phyloP scores from a whole-genome alignment of 2,888 invertebrate species.

The Caenorhabditis virilis region DNA sequence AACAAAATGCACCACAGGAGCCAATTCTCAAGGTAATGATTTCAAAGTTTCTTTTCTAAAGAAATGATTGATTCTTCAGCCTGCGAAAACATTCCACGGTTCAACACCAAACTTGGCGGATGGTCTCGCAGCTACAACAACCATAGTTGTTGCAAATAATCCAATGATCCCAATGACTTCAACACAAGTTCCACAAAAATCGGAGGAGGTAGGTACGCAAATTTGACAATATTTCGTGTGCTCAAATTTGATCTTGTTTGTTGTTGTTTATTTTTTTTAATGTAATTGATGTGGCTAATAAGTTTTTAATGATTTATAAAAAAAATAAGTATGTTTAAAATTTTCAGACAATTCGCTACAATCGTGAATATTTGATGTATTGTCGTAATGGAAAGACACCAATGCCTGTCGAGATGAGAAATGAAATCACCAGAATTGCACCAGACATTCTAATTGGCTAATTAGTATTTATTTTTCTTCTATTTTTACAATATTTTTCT shows the following conservation, averaged over 20 bases:
- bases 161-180: slow-evolving; percentile 1
- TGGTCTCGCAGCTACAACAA: slow-evolving; percentile 31
- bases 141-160: slow-evolving; percentile 17
- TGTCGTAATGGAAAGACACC: slow-evolving; percentile 15
- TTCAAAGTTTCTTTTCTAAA: neutral
- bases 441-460: slow-evolving; percentile 28
- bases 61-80: slow-evolving; percentile 12
- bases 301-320: no score
- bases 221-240: no score
- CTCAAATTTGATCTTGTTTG: no score
- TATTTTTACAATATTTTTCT: neutral
- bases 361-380: slow-evolving; percentile 32
- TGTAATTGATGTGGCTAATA: no score
- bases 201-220: no score
- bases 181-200: no score
- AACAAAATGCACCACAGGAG: slow-evolving; percentile 26
- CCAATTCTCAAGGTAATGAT: slow-evolving; percentile 22
- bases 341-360: slow-evolving; percentile 37
- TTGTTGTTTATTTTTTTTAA: no score
- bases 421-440: slow-evolving; percentile 22
- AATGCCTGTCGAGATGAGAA: slow-evolving; percentile 20
- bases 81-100: slow-evolving; percentile 45
- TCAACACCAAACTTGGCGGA: slow-evolving; percentile 48
- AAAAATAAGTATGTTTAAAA: no score
- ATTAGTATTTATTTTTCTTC: neutral